Evolutionary conservation across 2,888 invertebrate genomes (phyloP).

Genomic region (Chymomyza amoena): DNA sequence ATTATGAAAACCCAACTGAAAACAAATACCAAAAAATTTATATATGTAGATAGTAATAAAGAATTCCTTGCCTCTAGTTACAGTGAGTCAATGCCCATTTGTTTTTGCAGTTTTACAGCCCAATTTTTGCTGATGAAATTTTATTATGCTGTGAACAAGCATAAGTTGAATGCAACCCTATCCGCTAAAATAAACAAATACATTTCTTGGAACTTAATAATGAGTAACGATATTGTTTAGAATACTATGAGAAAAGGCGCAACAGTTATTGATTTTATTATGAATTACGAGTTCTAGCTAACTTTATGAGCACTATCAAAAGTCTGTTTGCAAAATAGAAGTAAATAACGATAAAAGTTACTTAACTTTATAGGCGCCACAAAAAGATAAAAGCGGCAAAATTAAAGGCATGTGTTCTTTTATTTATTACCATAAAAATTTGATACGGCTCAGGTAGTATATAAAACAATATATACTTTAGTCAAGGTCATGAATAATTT

Average conservation of each 20-base stretch:
- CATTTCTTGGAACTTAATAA: too few species aligned
- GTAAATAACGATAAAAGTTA: background rate
- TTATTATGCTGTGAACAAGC: background rate
- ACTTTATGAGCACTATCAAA: background rate
- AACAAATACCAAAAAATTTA: background rate
- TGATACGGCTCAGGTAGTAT: background rate
- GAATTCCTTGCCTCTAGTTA: background rate
- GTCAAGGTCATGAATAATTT: background rate
- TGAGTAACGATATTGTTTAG: too few species aligned
- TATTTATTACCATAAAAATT: background rate
- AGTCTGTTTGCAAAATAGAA: background rate
- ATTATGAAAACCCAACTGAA: background rate
- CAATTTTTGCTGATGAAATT: conserved; percentile 50
- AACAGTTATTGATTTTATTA: background rate
- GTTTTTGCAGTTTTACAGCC: background rate
- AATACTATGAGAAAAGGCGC: too few species aligned
- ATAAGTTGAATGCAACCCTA: background rate
- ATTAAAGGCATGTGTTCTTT: background rate
- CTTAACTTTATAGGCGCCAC: background rate
- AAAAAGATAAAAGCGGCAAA: background rate
- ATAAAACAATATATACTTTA: background rate
- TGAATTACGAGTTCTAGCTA: background rate
- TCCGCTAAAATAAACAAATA: too few species aligned
- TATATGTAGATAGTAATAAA: background rate
- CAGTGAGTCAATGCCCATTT: background rate